A percentile compares a stretch with the other conserved stretches of the same genome.
Conservation (phyloP, 2,113 vertebrate species). For the Oxyura jamaicensis region DNA sequence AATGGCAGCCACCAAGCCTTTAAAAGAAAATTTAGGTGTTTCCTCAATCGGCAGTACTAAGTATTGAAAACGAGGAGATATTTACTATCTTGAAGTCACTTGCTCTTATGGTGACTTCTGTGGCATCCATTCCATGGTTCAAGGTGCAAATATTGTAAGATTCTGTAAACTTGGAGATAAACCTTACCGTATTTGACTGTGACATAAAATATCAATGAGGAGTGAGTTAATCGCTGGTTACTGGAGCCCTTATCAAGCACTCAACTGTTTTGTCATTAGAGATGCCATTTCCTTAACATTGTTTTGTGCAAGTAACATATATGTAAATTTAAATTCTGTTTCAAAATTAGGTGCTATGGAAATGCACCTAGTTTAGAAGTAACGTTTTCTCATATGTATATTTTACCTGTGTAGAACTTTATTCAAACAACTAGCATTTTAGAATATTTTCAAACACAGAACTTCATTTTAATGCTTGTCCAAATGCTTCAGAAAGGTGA, state of each 20-base stretch:
- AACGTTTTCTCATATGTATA: not conserved
- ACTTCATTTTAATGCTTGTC: not conserved
- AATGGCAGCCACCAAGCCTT: not conserved
- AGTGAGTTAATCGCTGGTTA: not conserved
- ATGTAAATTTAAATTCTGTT: not conserved
- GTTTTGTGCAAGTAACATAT: not conserved
- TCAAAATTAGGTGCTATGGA: not conserved
- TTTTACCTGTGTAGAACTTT: not conserved
- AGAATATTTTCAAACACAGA: not conserved
- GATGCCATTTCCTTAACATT: not conserved
- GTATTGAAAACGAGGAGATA: not conserved
- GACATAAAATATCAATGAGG: not conserved
- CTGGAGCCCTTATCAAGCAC: not conserved
- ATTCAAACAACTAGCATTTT: not conserved
- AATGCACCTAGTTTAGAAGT: not conserved
- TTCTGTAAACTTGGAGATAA: not conserved
- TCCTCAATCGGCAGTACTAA: not conserved
- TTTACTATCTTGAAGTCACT: not conserved
- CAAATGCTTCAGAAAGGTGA: not conserved
- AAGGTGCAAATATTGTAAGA: not conserved
- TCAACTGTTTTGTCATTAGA: not conserved
- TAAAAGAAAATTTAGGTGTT: not conserved
- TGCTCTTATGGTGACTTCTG: not conserved
- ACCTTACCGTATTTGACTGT: not conserved
- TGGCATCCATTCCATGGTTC: not conserved